phyloP scores from a whole-genome alignment of 2,113 vertebrate species.

The Loxodonta africana region DNA sequence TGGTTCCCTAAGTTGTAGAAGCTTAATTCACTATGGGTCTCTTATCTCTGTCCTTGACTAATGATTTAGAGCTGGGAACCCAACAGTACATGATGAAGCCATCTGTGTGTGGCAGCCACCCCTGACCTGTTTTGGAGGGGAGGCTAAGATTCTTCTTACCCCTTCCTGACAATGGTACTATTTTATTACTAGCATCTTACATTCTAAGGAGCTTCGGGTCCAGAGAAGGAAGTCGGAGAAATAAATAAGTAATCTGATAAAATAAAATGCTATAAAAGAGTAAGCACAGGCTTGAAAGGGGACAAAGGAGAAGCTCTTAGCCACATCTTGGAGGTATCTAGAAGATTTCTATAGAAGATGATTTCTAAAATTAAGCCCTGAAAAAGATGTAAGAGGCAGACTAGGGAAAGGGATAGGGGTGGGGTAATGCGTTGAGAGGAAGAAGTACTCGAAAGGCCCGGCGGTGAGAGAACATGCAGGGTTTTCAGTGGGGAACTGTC shows the following conservation, averaged over 20 bases:
- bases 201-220: not conserved
- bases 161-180: not conserved
- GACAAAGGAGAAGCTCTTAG: not conserved
- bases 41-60: not conserved
- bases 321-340: not conserved
- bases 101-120: not conserved
- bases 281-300: not conserved
- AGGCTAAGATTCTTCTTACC: not conserved
- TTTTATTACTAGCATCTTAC: not conserved
- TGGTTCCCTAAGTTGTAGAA: not conserved
- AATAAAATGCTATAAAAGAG: not conserved
- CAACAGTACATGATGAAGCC: not conserved
- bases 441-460: not conserved
- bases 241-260: not conserved
- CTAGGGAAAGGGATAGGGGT: not conserved
- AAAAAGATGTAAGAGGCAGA: not conserved
- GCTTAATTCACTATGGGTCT: not conserved
- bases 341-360: not conserved
- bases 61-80: not conserved
- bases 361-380: not conserved
- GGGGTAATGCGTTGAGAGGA: not conserved
- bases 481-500: not conserved
- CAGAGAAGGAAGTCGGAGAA: not conserved
- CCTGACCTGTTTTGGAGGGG: not conserved
- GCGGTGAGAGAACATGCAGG: not conserved